Conservation (phyloP, 2,113 vertebrate species). For the Scytalopus superciliaris region DNA sequence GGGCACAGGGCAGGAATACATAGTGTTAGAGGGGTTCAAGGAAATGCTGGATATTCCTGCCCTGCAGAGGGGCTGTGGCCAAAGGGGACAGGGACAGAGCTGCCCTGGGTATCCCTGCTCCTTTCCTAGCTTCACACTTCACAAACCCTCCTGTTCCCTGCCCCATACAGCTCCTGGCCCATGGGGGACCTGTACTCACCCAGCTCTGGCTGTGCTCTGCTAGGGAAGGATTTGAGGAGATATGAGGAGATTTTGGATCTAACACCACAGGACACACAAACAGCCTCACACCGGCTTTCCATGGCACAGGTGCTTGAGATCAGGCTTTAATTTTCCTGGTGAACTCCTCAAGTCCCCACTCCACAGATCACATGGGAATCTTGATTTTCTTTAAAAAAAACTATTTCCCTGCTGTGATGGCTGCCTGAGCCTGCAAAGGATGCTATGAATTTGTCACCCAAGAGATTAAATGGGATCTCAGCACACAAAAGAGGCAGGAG, state of each 20-base stretch:
- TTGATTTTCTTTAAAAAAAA: neutral
- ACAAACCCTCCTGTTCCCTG: neutral
- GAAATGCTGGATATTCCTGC: neutral
- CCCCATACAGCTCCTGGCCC: neutral
- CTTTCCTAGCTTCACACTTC: neutral
- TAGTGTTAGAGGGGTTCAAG: neutral
- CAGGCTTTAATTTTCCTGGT: neutral
- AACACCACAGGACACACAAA: neutral
- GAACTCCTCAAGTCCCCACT: neutral
- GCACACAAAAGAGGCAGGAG: neutral
- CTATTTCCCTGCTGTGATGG: neutral
- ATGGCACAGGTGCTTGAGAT: neutral
- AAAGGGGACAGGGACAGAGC: neutral
- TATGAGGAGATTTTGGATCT: neutral
- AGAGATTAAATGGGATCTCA: neutral
- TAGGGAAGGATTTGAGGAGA: neutral
- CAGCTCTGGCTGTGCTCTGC: neutral
- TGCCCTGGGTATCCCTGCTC: fast-evolving
- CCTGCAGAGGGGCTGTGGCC: neutral
- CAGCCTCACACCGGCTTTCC: neutral
- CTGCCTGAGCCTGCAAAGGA: neutral
- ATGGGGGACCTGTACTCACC: neutral
- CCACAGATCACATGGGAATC: neutral
- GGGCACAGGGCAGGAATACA: neutral
- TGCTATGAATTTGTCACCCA: neutral